Evolutionary conservation across 2,888 invertebrate species (phyloP).

Genomic region (Drosophila mimica): DNA sequence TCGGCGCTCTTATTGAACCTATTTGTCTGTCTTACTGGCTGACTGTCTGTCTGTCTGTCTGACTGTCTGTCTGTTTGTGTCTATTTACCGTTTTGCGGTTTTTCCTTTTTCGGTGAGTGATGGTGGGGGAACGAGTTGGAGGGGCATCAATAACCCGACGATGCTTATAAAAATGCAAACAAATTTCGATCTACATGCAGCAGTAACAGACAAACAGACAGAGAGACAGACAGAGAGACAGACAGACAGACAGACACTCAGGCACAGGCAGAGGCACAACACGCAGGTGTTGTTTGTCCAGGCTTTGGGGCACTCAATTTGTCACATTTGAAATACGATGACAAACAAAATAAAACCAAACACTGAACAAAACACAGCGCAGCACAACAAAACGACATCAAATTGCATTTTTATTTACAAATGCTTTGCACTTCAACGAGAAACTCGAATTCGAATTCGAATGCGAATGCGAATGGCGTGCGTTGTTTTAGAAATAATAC

Average conservation of each 20-base stretch:
- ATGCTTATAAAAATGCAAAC: slow-evolving; percentile 80
- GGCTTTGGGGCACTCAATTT: slow-evolving; percentile 72
- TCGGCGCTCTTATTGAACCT: slow-evolving; percentile 29
- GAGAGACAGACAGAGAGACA: slow-evolving; percentile 12
- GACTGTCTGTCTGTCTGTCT: slow-evolving; percentile 4
- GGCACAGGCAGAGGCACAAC: slow-evolving; percentile 5
- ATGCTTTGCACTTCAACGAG: slow-evolving; percentile 70
- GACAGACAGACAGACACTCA: slow-evolving; percentile 2
- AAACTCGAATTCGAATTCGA: slow-evolving; percentile 32
- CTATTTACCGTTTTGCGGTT: slow-evolving; percentile 69
- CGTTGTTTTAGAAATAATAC: slow-evolving; percentile 55
- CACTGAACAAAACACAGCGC: slow-evolving; percentile 26
- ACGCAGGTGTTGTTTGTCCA: slow-evolving; percentile 54
- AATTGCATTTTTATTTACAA: slow-evolving; percentile 82
- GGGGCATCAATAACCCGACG: slow-evolving; percentile 70
- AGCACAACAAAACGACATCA: slow-evolving; percentile 70
- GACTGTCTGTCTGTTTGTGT: slow-evolving; percentile 17
- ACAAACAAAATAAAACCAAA: slow-evolving; percentile 58
- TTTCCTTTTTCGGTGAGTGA: slow-evolving; percentile 18
- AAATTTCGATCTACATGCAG: slow-evolving; percentile 55
- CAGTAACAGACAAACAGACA: slow-evolving; percentile 17
- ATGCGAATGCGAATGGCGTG: slow-evolving; percentile 23
- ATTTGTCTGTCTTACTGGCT: slow-evolving; percentile 9
- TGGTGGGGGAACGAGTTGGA: neutral
- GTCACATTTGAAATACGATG: slow-evolving; percentile 79